Evolutionary conservation across 2,797 vertebrate genomes (phyloP).

Genomic region (Adelosebastes latens): DNA sequence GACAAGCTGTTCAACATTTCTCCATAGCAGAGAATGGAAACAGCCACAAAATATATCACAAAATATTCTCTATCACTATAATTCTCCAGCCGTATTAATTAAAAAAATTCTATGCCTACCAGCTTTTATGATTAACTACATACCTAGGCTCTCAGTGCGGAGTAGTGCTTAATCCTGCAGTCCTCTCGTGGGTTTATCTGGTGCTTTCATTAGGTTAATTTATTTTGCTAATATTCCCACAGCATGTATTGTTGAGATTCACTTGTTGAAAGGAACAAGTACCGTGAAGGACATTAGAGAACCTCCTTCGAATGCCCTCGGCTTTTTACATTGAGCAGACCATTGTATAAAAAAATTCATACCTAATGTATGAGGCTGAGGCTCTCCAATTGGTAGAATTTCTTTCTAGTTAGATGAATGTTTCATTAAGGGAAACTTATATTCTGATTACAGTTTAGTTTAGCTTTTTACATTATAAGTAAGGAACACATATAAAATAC

Average conservation of each 20-base stretch:
- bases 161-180: background rate
- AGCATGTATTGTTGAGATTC: background rate
- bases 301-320: background rate
- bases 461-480: background rate
- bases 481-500: background rate
- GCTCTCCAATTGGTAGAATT: background rate
- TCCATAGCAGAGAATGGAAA: background rate
- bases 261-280: background rate
- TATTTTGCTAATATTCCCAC: background rate
- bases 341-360: background rate
- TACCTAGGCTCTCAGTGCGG: background rate
- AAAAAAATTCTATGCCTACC: background rate
- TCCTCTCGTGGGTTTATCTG: background rate
- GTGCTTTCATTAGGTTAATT: constrained; percentile 1
- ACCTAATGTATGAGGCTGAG: background rate
- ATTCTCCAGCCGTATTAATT: constrained; percentile 2
- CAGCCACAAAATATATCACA: background rate
- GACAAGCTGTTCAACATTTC: constrained; percentile 29
- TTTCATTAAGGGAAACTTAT: background rate
- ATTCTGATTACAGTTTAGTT: background rate
- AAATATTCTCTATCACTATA: background rate
- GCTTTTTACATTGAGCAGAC: background rate
- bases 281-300: background rate
- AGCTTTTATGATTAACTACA: constrained; percentile 7
- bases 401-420: background rate